These are phyloP conservation scores for Galaxias olidus DNA, from an alignment of 2,797 vertebrate genomes.

Conservation along the genomic window DNA sequence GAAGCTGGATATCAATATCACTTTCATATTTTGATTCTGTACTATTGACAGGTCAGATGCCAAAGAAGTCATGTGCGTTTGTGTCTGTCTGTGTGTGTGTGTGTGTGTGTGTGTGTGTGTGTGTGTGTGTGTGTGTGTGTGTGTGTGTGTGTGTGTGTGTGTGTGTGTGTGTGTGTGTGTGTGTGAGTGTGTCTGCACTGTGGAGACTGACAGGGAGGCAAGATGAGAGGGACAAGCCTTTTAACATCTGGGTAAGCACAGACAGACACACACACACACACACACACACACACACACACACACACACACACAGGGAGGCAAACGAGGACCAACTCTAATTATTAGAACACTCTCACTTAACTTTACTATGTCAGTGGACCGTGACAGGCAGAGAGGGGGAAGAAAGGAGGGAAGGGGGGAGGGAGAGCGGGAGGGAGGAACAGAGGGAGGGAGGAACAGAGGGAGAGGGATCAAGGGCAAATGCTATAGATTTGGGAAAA, in stretches of 20 bases:
- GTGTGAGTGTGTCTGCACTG: slow-evolving; percentile 9
- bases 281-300: slow-evolving; percentile 57
- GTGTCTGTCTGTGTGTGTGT: slow-evolving; percentile 1
- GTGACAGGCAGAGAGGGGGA: slow-evolving; percentile 70
- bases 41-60: slow-evolving; percentile 46
- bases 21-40: too few relatives aligned
- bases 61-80: too few relatives aligned
- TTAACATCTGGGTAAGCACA: slow-evolving; percentile 96
- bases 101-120: slow-evolving; percentile 22
- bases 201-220: slow-evolving; percentile 70
- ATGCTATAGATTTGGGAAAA: too few relatives aligned
- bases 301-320: slow-evolving; percentile 32
- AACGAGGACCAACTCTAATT: slow-evolving; percentile 79
- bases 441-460: slow-evolving; percentile 12
- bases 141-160: slow-evolving; percentile 13
- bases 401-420: slow-evolving; percentile 41
- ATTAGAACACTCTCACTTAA: slow-evolving; percentile 92
- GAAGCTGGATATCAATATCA: neutral
- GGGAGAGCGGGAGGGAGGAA: slow-evolving; percentile 22
- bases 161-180: slow-evolving; percentile 20
- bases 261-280: slow-evolving; percentile 36
- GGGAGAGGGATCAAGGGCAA: too few relatives aligned
- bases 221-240: slow-evolving; percentile 82
- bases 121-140: slow-evolving; percentile 5
- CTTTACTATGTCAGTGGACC: slow-evolving; percentile 81